Base-by-base conservation (phyloP, 2,888 invertebrate genomes). In the Hirtodrosophila duncani region DNA sequence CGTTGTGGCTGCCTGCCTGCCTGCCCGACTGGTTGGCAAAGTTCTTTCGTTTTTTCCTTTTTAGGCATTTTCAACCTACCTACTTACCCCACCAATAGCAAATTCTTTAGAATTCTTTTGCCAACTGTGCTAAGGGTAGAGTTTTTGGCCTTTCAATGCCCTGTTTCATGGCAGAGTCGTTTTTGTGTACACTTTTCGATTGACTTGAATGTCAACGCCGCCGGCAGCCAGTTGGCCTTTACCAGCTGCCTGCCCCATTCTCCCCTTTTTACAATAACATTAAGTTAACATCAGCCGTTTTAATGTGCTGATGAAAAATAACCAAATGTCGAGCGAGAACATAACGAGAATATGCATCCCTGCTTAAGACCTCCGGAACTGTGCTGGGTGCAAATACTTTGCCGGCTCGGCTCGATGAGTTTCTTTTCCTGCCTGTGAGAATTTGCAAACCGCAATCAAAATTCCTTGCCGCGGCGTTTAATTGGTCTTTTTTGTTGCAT, bases 361-460 rank as follows among this genome's bases (percentile, higher is more conserved):
- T 44, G 7, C 18, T 6, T 26, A 2, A 9, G 17, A 30, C n/a
- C n/a, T n/a, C n/a, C n/a, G n/a, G n/a, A n/a, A n/a, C 7, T 10
- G 2, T 23, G 14, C 14, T 6, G 24, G 29, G 36, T 34, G 26
- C 23, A 30, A 46, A 18, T 10, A 10, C 11, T 26, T 11, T 9
- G 30, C 33, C 8, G n/a, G n/a, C n/a, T n/a, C n/a, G n/a, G n/a
- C n/a, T n/a, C n/a, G n/a, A n/a, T n/a, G n/a, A 16, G 46, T 53
- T 55, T 55, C 42, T 39, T 52, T 14, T 6, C 2, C 31, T 33
- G 51, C 21, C 44, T 38, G 37, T 69, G 46, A 31, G 72, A 75
- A 77, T 58, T 66, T 51, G 63, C 70, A 43, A 51, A 49, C 51
- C 51, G 65, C 55, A 79, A 80, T 77, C 67, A 67, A 82, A 80